These are phyloP conservation scores for Oreochromis mossambicus DNA, from an alignment of 2,797 vertebrate genomes.

Conservation along the genomic window DNA sequence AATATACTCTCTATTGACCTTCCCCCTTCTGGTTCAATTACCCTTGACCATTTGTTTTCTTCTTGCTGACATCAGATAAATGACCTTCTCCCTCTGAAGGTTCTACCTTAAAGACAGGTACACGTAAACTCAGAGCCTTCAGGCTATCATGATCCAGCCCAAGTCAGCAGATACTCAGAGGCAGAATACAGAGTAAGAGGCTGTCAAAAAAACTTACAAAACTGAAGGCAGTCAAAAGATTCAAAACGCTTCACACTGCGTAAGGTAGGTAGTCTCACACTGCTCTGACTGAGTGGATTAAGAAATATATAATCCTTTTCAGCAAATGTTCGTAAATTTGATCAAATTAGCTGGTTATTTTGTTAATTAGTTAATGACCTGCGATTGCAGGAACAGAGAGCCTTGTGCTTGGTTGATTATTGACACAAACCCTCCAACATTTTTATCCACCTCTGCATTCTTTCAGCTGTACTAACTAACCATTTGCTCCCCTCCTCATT, in stretches of 20 bases:
- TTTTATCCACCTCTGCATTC: not conserved
- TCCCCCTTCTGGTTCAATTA: slow-evolving; percentile 48
- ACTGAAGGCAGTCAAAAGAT: slow-evolving; percentile 18
- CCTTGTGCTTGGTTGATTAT: not conserved
- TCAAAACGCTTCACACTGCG: slow-evolving; percentile 13
- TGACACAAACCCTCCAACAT: not conserved
- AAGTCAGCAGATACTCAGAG: slow-evolving; percentile 52
- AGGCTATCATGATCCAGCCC: slow-evolving; percentile 55
- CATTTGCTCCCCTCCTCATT: not conserved
- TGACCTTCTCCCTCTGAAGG: slow-evolving; percentile 54
- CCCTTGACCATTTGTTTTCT: slow-evolving; percentile 53
- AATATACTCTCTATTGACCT: slow-evolving; percentile 40
- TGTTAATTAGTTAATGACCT: not conserved
- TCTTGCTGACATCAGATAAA: slow-evolving; percentile 53
- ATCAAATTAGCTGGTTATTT: not conserved
- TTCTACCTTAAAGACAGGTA: slow-evolving; percentile 49
- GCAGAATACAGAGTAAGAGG: slow-evolving; percentile 56
- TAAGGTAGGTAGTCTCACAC: not conserved
- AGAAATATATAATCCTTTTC: not conserved
- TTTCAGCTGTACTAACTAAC: not conserved
- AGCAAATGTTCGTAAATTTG: not conserved
- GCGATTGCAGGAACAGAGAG: not conserved
- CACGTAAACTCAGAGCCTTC: slow-evolving; percentile 61
- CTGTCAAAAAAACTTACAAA: slow-evolving; percentile 54
- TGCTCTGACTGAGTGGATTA: not conserved